These are phyloP conservation scores for Notospermus geniculatus DNA, from an alignment of 1,140 invertebrate species.

Conservation along the genomic window DNA sequence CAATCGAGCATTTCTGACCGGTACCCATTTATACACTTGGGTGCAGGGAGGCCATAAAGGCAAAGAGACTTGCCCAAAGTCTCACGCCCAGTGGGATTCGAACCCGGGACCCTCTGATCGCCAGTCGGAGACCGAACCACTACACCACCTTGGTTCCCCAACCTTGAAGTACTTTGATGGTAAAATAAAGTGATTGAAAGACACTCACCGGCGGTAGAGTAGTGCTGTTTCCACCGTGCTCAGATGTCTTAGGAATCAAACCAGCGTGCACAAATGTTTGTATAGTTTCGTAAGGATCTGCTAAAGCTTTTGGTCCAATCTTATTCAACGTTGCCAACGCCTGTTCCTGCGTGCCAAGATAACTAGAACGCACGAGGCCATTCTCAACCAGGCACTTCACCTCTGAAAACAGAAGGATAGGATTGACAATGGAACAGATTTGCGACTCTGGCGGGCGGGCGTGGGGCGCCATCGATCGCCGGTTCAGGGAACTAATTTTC, in stretches of 20 bases:
- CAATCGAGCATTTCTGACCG: too few species aligned
- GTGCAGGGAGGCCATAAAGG: too few species aligned
- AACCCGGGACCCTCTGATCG: too few species aligned
- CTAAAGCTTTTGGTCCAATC: constrained; percentile 64
- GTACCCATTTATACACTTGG: too few species aligned
- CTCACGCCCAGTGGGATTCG: too few species aligned
- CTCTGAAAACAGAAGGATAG: constrained; percentile 35
- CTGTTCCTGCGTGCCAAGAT: constrained; percentile 47
- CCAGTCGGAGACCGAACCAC: too few species aligned
- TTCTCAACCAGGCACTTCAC: constrained; percentile 35
- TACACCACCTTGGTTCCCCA: too few species aligned
- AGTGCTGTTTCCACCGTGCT: neutral
- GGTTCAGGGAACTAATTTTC: too few species aligned
- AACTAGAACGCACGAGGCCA: constrained; percentile 36
- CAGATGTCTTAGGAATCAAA: constrained; percentile 49
- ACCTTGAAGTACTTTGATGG: neutral
- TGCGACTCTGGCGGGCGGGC: too few species aligned
- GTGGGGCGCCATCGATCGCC: too few species aligned
- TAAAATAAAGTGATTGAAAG: neutral
- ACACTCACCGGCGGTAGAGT: neutral
- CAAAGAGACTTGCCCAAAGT: too few species aligned
- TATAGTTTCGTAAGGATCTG: constrained; percentile 68
- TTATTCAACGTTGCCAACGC: constrained; percentile 63
- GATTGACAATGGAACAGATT: too few species aligned
- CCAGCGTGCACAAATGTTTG: constrained; percentile 64